Conservation (phyloP, 1,140 invertebrate species). For the Triops cancriformis region DNA sequence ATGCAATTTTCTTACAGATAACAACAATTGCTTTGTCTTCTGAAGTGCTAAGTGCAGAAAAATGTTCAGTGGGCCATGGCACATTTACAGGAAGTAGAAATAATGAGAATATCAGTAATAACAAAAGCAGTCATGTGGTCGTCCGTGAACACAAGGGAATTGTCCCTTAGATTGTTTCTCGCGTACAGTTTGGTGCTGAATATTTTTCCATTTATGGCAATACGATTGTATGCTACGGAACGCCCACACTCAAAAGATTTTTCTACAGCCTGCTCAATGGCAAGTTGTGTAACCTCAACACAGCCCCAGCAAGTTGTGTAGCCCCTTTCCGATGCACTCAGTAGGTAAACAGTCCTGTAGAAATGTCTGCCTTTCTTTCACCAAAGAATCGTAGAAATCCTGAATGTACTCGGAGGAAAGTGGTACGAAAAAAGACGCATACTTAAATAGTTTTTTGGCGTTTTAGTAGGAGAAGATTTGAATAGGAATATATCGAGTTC, state of each 20-base stretch:
- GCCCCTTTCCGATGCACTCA: neutral
- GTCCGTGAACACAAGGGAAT: too few relatives aligned
- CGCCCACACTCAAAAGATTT: neutral
- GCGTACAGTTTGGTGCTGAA: neutral
- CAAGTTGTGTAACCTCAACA: too few relatives aligned
- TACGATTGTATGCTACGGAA: neutral
- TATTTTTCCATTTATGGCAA: constrained; percentile 14
- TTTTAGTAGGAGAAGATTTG: constrained; percentile 18
- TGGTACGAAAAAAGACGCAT: neutral
- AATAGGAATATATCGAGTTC: constrained; percentile 1
- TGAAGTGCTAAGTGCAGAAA: too few relatives aligned
- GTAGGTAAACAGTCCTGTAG: neutral
- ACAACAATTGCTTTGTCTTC: too few relatives aligned
- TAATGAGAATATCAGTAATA: too few relatives aligned
- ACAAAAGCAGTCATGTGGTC: too few relatives aligned
- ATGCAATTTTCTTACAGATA: too few relatives aligned
- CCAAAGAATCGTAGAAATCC: neutral
- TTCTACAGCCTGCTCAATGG: neutral
- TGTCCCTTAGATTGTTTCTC: neutral
- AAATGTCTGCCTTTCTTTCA: too few relatives aligned
- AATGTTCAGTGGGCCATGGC: too few relatives aligned
- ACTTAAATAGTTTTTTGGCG: neutral
- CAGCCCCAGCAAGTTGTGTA: neutral
- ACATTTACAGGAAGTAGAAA: too few relatives aligned
- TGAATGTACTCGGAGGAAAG: neutral